Percentiles rank a stretch among this genome's conserved stretches.
These are phyloP conservation scores for Pluvianellus socialis DNA, from an alignment of 2,113 vertebrate species.

Conservation along the genomic window DNA sequence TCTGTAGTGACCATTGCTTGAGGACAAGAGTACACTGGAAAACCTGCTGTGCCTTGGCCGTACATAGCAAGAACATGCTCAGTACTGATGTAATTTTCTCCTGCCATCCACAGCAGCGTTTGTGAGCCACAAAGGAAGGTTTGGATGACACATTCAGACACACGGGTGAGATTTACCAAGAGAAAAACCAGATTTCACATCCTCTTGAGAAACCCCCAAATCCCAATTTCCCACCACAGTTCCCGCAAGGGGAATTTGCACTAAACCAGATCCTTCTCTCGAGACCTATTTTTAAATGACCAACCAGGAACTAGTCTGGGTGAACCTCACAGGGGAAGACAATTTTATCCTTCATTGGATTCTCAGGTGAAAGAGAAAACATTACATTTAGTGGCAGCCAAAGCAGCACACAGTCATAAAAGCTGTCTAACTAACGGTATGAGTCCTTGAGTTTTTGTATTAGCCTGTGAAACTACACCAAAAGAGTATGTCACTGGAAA, in stretches of 20 bases:
- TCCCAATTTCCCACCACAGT: not conserved
- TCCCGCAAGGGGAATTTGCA: not conserved
- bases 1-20: not conserved
- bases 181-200: not conserved
- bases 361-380: not conserved
- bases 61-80: not conserved
- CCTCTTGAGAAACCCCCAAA: not conserved
- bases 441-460: not conserved
- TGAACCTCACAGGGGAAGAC: not conserved
- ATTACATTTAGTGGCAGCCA: not conserved
- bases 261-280: not conserved
- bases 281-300: not conserved
- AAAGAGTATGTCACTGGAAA: not conserved
- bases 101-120: not conserved
- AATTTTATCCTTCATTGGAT: not conserved
- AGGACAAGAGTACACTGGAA: not conserved
- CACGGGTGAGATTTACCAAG: not conserved
- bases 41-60: fast-evolving
- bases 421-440: not conserved
- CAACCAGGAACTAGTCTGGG: not conserved
- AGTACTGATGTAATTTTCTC: not conserved
- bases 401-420: not conserved
- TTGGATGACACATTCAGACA: not conserved
- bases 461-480: not conserved
- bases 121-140: not conserved